These are phyloP conservation scores for Arvicola amphibius DNA, from an alignment of 2,797 vertebrate genomes.

Conservation along the genomic window DNA sequence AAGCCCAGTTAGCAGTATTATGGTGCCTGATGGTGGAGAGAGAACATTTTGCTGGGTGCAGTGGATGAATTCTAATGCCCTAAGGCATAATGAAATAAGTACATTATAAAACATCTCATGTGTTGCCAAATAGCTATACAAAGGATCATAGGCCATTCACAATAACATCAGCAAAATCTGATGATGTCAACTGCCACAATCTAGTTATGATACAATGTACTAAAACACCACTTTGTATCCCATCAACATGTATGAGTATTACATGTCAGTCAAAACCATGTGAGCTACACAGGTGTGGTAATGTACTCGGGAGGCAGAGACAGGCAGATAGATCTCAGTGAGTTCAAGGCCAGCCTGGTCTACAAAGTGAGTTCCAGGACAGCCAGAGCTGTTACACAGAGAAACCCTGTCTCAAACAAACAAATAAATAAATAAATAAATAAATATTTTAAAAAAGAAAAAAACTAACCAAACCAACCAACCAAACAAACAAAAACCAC, in stretches of 20 bases:
- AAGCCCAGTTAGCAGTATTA: background rate
- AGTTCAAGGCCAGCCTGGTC: background rate
- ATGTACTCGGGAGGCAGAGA: background rate
- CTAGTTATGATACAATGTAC: background rate
- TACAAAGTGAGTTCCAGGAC: background rate
- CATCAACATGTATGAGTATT: background rate
- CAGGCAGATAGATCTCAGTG: background rate
- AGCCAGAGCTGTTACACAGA: background rate
- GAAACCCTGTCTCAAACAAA: background rate
- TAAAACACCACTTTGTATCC: background rate
- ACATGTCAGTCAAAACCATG: background rate
- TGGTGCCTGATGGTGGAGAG: background rate
- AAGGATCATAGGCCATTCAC: background rate
- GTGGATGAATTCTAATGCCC: background rate
- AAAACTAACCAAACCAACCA: background rate
- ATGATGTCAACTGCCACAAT: background rate
- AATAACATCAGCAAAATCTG: background rate
- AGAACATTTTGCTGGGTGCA: background rate
- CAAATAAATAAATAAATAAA: background rate
- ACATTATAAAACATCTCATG: background rate
- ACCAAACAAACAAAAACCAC: background rate
- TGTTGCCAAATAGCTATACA: background rate
- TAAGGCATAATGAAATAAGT: background rate
- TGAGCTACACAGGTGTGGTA: background rate
- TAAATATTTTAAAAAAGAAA: too few species aligned